Percentiles rank a stretch among this genome's conserved stretches.
These are phyloP conservation scores for Cydia strobilella DNA, from an alignment of 1,140 invertebrate species.

Conservation along the genomic window DNA sequence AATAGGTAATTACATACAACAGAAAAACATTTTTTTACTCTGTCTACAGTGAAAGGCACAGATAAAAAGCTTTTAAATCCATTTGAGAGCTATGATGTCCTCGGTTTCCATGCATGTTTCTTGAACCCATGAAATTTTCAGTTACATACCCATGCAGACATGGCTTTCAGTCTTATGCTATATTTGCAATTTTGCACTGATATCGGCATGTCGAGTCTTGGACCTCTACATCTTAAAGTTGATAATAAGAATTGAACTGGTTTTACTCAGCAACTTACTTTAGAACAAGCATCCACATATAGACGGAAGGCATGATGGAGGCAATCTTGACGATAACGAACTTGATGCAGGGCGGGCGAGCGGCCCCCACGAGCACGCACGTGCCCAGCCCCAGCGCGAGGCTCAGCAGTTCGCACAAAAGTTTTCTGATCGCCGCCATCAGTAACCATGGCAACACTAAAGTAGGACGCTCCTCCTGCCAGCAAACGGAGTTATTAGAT, in stretches of 20 bases:
- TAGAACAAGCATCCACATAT: constrained; percentile 71
- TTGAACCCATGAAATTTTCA: too few relatives aligned
- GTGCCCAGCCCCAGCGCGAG: constrained; percentile 66
- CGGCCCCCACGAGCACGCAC: constrained; percentile 64
- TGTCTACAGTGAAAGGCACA: too few relatives aligned
- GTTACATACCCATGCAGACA: too few relatives aligned
- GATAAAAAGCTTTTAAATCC: too few relatives aligned
- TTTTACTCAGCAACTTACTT: constrained; percentile 43
- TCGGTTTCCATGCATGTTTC: too few relatives aligned
- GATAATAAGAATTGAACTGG: not conserved
- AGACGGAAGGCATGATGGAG: constrained; percentile 64
- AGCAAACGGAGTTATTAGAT: not conserved
- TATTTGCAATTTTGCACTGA: too few relatives aligned
- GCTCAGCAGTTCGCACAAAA: constrained; percentile 68
- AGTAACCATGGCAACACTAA: constrained; percentile 70
- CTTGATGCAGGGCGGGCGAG: constrained; percentile 61
- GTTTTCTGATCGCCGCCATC: constrained; percentile 63
- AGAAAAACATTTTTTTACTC: too few relatives aligned
- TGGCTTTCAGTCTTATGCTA: too few relatives aligned
- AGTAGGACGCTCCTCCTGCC: constrained; percentile 66
- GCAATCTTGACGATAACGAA: constrained; percentile 64
- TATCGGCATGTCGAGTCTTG: too few relatives aligned
- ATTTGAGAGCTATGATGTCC: too few relatives aligned
- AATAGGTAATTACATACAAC: too few relatives aligned
- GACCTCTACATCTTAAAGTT: too few relatives aligned